Evolutionary conservation across 2,797 vertebrate species (phyloP).

Genomic region (Oreonectes daqikongensis): DNA sequence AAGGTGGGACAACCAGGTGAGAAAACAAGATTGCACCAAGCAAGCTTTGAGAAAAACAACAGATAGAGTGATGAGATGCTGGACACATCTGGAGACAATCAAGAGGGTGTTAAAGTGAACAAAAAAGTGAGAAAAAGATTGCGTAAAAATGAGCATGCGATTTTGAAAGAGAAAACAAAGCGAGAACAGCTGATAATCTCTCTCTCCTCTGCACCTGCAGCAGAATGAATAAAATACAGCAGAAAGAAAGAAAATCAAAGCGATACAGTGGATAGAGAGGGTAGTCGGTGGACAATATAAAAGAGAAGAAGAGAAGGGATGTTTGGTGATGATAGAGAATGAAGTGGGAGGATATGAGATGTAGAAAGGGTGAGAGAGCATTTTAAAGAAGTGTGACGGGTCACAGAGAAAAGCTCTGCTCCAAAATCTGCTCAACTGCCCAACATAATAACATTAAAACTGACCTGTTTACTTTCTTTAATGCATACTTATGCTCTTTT

Average conservation of each 20-base stretch:
- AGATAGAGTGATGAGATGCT: background rate
- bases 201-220: background rate
- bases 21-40: conserved; percentile 15
- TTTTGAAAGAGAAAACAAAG: background rate
- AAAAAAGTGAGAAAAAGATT: conserved; percentile 12
- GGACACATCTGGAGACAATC: conserved; percentile 27
- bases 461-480: background rate
- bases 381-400: background rate
- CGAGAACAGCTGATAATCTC: background rate
- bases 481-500: too few species aligned
- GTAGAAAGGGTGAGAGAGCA: background rate
- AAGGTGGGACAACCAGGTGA: conserved; percentile 11
- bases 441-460: background rate
- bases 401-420: background rate
- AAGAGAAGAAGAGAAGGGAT: background rate
- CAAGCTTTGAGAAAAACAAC: conserved; percentile 20
- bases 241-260: background rate
- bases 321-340: background rate
- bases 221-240: conserved; percentile 1
- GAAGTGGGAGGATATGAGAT: background rate
- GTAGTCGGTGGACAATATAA: background rate
- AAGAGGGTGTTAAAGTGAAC: conserved; percentile 16
- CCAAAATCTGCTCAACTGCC: background rate
- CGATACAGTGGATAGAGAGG: background rate
- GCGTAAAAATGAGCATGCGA: background rate